Evolutionary conservation across 2,797 vertebrate species (phyloP).

Genomic region (Hapalemur alaotrensis): DNA sequence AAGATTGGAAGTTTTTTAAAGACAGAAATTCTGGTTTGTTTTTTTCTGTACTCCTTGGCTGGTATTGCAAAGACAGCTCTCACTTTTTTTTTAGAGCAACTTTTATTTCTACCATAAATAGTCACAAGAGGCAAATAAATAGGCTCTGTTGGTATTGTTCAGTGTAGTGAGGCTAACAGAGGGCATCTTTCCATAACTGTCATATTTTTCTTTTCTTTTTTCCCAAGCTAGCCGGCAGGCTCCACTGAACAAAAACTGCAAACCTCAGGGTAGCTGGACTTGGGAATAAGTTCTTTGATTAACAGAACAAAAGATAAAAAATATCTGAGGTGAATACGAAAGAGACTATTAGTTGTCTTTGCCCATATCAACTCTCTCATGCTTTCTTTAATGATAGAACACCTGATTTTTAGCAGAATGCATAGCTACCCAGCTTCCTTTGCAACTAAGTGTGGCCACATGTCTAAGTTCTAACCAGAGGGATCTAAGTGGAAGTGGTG

Average conservation of each 20-base stretch:
- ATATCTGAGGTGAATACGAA: background rate
- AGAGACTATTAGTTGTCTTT: background rate
- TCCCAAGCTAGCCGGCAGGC: background rate
- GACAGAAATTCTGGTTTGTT: background rate
- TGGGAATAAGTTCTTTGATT: slow-evolving; percentile 1
- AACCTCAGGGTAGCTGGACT: background rate
- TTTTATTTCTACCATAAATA: slow-evolving; percentile 5
- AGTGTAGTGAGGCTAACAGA: background rate
- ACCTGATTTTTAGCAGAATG: background rate
- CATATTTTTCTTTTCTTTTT: background rate
- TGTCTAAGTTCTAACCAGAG: background rate
- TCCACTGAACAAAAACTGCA: background rate
- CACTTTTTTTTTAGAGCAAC: background rate
- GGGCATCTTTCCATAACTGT: background rate
- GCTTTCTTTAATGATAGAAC: background rate
- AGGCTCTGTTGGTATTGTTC: background rate
- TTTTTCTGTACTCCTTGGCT: background rate
- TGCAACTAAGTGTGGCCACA: background rate
- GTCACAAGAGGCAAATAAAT: background rate
- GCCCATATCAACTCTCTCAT: background rate
- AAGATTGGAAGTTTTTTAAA: background rate
- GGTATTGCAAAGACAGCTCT: background rate
- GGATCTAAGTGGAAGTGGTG: background rate
- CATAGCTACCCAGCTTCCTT: background rate
- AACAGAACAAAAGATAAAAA: background rate